Percentiles rank a stretch among this genome's conserved stretches.
Conservation (phyloP, 2,888 invertebrate species). For the Drosophila prostipennis region DNA sequence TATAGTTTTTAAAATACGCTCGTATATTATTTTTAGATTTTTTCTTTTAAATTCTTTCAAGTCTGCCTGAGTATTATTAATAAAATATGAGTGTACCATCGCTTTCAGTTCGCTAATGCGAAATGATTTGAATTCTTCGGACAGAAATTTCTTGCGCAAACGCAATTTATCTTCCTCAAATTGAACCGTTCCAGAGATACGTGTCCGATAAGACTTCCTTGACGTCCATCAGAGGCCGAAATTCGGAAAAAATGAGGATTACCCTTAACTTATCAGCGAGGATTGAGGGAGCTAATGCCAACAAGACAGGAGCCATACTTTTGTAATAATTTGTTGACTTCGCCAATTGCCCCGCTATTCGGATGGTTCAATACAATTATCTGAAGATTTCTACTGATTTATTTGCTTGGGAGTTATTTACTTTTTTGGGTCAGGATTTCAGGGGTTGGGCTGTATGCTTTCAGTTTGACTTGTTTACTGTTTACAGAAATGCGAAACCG, state of each 20-base stretch:
- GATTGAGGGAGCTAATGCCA: neutral
- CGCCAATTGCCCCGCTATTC: conserved; percentile 58
- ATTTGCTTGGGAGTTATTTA: conserved; percentile 58
- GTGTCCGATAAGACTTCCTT: conserved; percentile 36
- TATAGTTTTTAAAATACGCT: too few relatives aligned
- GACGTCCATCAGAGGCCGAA: conserved; percentile 20
- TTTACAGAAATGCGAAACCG: conserved; percentile 72
- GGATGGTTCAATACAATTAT: conserved; percentile 65
- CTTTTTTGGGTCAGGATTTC: conserved; percentile 10
- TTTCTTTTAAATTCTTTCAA: too few relatives aligned
- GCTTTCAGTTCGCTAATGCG: conserved; percentile 51
- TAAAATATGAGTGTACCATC: neutral
- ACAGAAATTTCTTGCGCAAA: conserved; percentile 39
- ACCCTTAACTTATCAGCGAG: neutral
- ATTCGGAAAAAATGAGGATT: conserved; percentile 23
- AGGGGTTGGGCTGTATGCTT: conserved; percentile 38
- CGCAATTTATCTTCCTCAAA: conserved; percentile 74
- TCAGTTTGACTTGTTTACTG: conserved; percentile 64
- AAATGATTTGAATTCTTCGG: conserved; percentile 61
- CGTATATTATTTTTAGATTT: too few relatives aligned
- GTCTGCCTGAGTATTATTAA: too few relatives aligned
- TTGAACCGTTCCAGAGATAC: conserved; percentile 49
- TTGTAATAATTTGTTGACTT: conserved; percentile 51
- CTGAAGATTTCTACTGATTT: conserved; percentile 59
- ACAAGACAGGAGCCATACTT: conserved; percentile 2